phyloP scores from a whole-genome alignment of 2,888 invertebrate genomes.

The Drosophila neutralis region DNA sequence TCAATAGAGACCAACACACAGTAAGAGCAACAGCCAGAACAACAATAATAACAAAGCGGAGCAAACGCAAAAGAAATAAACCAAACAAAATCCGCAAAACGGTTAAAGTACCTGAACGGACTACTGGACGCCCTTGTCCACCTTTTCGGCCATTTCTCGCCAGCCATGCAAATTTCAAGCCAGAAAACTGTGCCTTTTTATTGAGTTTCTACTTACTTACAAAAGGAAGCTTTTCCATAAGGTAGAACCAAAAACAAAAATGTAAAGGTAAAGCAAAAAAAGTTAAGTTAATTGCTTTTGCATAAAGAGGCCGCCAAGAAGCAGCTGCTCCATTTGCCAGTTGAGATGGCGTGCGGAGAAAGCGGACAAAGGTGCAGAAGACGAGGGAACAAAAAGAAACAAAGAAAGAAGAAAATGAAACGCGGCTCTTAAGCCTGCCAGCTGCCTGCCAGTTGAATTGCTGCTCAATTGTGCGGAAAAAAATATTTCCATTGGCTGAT shows the following conservation, averaged over 20 bases:
- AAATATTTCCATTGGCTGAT: constrained; percentile 69
- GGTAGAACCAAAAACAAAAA: constrained; percentile 10
- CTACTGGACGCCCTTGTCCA: constrained; percentile 24
- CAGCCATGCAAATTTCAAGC: constrained; percentile 56
- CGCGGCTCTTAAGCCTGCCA: constrained; percentile 26
- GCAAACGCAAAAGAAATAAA: constrained; percentile 22
- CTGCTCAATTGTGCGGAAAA: constrained; percentile 68
- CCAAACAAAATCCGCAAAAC: constrained; percentile 30
- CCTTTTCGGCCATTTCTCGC: constrained; percentile 15
- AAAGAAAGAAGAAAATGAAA: constrained; percentile 24
- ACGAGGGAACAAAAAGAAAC: background rate
- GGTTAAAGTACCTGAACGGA: constrained; percentile 28
- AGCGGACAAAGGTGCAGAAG: constrained; percentile 14
- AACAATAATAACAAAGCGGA: constrained; percentile 2
- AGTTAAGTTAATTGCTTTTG: constrained; percentile 72
- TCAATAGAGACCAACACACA: constrained; percentile 45
- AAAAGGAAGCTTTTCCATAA: constrained; percentile 30
- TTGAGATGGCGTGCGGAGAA: constrained; percentile 1
- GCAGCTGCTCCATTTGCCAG: constrained; percentile 46
- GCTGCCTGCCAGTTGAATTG: constrained; percentile 46
- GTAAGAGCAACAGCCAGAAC: constrained; percentile 12
- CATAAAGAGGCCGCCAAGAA: constrained; percentile 53
- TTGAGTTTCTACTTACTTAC: constrained; percentile 36
- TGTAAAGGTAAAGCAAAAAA: constrained; percentile 15
- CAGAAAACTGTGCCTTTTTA: constrained; percentile 39